Evolutionary conservation across 1,140 invertebrate species (phyloP).

Genomic region (Lamellibrachia luymesi): DNA sequence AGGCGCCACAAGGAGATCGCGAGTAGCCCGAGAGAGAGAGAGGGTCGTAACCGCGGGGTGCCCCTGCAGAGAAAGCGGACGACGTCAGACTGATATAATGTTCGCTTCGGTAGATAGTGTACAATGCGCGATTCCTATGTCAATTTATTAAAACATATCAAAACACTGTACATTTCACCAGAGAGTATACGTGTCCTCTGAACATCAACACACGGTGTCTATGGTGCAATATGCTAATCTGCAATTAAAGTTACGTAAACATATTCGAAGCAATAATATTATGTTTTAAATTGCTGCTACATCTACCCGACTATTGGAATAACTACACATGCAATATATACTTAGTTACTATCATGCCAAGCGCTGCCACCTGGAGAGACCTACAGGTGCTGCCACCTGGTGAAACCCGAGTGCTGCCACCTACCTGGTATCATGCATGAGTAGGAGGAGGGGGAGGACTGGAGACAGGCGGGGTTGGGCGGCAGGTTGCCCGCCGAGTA

Average conservation of each 20-base stretch:
- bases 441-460: slow-evolving; percentile 71
- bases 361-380: neutral
- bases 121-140: neutral
- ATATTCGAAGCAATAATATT: neutral
- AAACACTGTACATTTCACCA: neutral
- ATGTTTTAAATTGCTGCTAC: neutral
- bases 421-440: slow-evolving; percentile 82
- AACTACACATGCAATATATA: neutral
- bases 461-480: slow-evolving; percentile 72
- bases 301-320: no score
- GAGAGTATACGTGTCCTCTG: neutral
- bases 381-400: neutral
- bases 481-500: slow-evolving; percentile 61
- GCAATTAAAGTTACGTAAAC: neutral
- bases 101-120: neutral
- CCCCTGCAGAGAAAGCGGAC: slow-evolving; percentile 21
- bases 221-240: neutral
- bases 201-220: neutral
- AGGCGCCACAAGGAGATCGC: slow-evolving; percentile 64
- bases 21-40: slow-evolving; percentile 69
- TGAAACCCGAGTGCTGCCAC: neutral
- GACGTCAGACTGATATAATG: slow-evolving; percentile 6
- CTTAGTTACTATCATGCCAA: slow-evolving; percentile 5
- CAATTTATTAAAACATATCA: neutral
- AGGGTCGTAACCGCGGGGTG: slow-evolving; percentile 67